Evolutionary conservation across 2,113 vertebrate genomes (phyloP), one percentile per base, ranked within the genome.

Genomic region (Oreotrochilus melanogaster): DNA sequence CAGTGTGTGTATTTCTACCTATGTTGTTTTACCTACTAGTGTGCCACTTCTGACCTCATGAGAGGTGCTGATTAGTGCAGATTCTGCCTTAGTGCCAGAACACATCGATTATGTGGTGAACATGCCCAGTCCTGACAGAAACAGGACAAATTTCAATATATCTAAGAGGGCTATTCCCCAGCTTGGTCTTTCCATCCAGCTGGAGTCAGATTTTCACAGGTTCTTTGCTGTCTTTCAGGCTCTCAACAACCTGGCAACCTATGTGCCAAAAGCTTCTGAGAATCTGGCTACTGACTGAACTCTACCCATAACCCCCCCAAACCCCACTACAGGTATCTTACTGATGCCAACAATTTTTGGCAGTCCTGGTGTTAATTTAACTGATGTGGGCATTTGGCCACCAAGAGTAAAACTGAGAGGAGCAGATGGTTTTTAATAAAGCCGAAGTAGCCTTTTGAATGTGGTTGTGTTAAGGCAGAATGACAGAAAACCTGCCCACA

Each of bases 341-440:
- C 14, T 60, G 56, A 15, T 1, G 0, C 0, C 1, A 35, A 11
- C 1, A 9, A 0, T 14, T 72, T 28, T 28, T 35, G 43, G 16
- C 30, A 19, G 28, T 39, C 47, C n/a, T 33, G 12, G 18, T 64
- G 43, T 18, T 47, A 25, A 6, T 56, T 56, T 80, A 33, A 43
- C 24, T 25, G 2, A 19, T 45, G 7, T 47, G 22, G 62, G 11
- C 30, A 5, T 45, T 65, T 70, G 28, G 17, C 31, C 15, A 6
- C 33, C 60, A 22, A 62, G 15, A 93, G 18, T 18, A 85, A 75
- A 85, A 33, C 27, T 28, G 53, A 78, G 42, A 54, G 21, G 11
- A 67, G 30, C 1, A 11, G 9, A 14, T 23, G 12, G 53, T 8
- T 45, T 75, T 69, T 69, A 19, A 60, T 79, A 57, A 85, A 91